Percentiles rank a stretch among this genome's conserved stretches.
These are phyloP conservation scores for Micoletzkya japonica DNA, from an alignment of 2,888 invertebrate species.

Conservation along the genomic window DNA sequence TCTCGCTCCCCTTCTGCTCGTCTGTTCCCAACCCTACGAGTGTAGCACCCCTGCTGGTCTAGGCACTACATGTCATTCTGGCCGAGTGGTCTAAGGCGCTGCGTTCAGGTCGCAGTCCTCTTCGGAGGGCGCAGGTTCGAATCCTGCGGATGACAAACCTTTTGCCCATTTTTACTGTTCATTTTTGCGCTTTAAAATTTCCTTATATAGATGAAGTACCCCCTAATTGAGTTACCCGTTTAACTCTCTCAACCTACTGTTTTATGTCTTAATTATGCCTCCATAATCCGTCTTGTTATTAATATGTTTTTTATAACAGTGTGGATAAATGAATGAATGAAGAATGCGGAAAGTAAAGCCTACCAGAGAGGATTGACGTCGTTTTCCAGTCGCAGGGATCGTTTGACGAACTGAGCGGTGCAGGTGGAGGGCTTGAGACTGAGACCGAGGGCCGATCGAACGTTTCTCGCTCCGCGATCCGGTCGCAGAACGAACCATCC, in stretches of 20 bases:
- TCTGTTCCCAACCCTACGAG: too few species aligned
- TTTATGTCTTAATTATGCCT: too few species aligned
- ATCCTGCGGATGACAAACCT: conserved; percentile 45
- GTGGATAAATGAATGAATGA: too few species aligned
- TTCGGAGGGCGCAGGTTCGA: conserved; percentile 56
- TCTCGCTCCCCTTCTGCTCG: too few species aligned
- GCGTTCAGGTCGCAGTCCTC: conserved; percentile 78
- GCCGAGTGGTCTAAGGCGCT: conserved; percentile 83
- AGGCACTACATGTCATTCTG: conserved; percentile 50
- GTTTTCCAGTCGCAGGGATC: conserved; percentile 12
- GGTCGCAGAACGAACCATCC: conserved; percentile 37
- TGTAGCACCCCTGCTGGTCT: too few species aligned
- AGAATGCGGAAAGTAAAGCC: too few species aligned
- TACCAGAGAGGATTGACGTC: conserved; percentile 26
- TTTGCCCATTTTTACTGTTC: conserved; percentile 10
- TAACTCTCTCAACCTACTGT: too few species aligned
- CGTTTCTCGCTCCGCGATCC: background rate
- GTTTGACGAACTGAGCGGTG: conserved; percentile 15
- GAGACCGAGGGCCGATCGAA: background rate
- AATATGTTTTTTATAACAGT: too few species aligned
- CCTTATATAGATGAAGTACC: too few species aligned
- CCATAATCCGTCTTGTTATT: too few species aligned
- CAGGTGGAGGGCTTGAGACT: background rate
- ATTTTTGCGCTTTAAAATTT: too few species aligned
- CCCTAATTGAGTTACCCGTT: too few species aligned